Percentiles rank a stretch among this genome's conserved stretches.
Conservation (phyloP, 37 sponge, comb jelly and placozoan genomes). For the Crambe crambe region DNA sequence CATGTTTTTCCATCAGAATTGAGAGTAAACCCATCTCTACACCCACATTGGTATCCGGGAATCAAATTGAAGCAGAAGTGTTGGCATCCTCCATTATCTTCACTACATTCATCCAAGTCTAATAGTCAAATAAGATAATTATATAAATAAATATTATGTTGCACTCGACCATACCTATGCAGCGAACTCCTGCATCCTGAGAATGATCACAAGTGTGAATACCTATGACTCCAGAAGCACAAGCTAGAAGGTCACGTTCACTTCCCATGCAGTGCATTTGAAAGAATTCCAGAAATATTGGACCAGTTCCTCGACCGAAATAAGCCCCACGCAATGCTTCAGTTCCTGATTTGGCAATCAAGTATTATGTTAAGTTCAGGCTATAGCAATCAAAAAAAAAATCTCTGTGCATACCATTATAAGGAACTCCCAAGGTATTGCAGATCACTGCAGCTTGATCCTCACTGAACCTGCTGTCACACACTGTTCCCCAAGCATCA, state of each 20-base stretch:
- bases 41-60: slow-evolving; percentile 25
- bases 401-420: not conserved
- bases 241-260: slow-evolving; percentile 17
- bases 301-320: slow-evolving; percentile 13
- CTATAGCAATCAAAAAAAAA: not conserved
- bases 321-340: not conserved
- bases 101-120: slow-evolving; percentile 16
- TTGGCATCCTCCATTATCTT: slow-evolving; percentile 3
- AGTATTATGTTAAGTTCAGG: not conserved
- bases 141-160: not conserved
- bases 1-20: slow-evolving; percentile 15
- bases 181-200: slow-evolving; percentile 31
- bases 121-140: not conserved
- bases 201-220: slow-evolving; percentile 21
- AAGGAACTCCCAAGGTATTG: slow-evolving; percentile 4
- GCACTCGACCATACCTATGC: no score
- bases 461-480: not conserved
- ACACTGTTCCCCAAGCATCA: slow-evolving; percentile 35
- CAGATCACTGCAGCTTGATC: slow-evolving; percentile 21
- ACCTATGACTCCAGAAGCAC: not conserved
- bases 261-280: slow-evolving; percentile 22
- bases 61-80: slow-evolving; percentile 11
- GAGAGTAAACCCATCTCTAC: slow-evolving; percentile 10
- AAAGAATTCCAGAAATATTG: slow-evolving; percentile 10
- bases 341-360: not conserved